Evolutionary conservation across 1,140 invertebrate genomes (phyloP), one percentile per base, ranked within the genome.

Genomic region (Mamestra configurata): DNA sequence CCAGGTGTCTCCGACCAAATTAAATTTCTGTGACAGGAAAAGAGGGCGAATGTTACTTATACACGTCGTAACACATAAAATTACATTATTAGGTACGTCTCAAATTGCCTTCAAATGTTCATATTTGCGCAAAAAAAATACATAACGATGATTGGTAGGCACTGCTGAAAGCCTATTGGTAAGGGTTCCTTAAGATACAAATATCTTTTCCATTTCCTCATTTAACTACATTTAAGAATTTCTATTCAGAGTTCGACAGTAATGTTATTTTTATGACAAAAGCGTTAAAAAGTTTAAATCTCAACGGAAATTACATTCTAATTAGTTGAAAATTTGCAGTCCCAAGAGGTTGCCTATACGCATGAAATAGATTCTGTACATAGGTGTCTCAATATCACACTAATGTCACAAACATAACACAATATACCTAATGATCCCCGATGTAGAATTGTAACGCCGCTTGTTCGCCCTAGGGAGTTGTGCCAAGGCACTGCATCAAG

Each of bases 1-100:
- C 57, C 70, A 79, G 71, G 70, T 79, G 71, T 73, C 55, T 51
- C 57, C 57, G 7, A 59, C 35, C 46, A 75, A 79, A 75, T 79
- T 75, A 73, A 72, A 72, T 72, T 72, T 72, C 70, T 72, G 20
- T 35, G 15, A 8, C 22, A 15, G 43, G 70, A 55, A 49, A 72
- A 35, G 24, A 31, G 24, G 55, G 55, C 6, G 24, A 49, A n/a
- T 27, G 66, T 46, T 49, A 35, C 66, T 49, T 31, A 70, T 51
- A 70, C 66, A 46, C 43, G 24, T 70, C 43, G 46, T 51, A 49
- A 31, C 40, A 27, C 51, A 51, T 71, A 31, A 71, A 37, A 0
- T 55, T 73, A 57, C 51, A 57, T 73, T 73, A 73, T 55, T 37
- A 49, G 43, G 15, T n/a, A 31, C 49, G 22, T 27, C 24, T 0